These are phyloP conservation scores for Nomada hirtipes DNA, from an alignment of 2,888 invertebrate species.

Conservation along the genomic window DNA sequence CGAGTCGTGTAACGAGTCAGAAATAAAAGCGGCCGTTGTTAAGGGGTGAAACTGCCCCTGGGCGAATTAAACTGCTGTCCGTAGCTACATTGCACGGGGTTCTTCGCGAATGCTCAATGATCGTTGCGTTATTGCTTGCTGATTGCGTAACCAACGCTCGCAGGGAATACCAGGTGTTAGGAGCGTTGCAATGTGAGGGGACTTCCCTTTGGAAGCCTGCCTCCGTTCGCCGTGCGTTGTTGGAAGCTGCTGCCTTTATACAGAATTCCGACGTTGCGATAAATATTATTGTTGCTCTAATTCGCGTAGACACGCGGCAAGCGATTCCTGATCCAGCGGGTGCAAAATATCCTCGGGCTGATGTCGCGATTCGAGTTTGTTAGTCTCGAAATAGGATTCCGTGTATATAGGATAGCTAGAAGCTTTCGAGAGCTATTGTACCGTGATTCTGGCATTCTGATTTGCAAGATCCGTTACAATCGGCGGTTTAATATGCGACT, in stretches of 20 bases:
- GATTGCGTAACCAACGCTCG: slow-evolving; percentile 17
- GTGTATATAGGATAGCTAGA: no score
- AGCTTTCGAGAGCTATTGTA: no score
- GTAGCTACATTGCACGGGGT: neutral
- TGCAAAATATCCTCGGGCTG: neutral
- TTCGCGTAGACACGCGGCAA: neutral
- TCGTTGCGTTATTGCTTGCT: neutral
- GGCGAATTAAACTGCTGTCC: neutral
- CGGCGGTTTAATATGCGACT: no score
- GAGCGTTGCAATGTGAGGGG: neutral
- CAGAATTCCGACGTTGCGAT: no score
- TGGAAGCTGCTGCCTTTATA: no score
- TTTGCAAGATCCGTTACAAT: no score
- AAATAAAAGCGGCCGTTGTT: slow-evolving; percentile 46
- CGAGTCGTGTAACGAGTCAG: slow-evolving; percentile 58
- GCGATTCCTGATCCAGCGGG: neutral
- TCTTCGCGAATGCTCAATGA: neutral
- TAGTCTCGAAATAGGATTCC: neutral
- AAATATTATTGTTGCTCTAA: neutral
- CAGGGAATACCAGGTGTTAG: no score
- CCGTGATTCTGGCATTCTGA: no score
- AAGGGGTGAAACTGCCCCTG: neutral
- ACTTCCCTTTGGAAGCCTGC: neutral
- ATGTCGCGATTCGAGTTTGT: neutral
- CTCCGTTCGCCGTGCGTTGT: neutral